Evolutionary conservation across 2,797 vertebrate genomes (phyloP).

Genomic region (Morelia viridis): DNA sequence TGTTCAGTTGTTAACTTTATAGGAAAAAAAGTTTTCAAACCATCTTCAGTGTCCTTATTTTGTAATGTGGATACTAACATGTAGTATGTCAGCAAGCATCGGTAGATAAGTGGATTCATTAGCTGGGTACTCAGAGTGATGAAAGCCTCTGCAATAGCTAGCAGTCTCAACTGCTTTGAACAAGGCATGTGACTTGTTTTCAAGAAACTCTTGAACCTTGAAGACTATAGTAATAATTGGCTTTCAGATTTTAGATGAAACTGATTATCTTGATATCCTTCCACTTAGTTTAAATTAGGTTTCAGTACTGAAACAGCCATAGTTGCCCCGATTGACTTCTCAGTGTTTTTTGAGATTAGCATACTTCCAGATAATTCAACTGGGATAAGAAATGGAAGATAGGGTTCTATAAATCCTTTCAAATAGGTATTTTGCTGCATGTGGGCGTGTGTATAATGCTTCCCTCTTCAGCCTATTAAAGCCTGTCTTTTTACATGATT

Average conservation of each 20-base stretch:
- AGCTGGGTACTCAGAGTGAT: neutral
- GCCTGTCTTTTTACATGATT: neutral
- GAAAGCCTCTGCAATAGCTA: neutral
- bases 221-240: neutral
- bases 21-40: neutral
- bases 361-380: too few species aligned
- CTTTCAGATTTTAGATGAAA: neutral
- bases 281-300: neutral
- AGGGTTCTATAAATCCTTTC: neutral
- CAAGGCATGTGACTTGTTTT: neutral
- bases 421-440: neutral
- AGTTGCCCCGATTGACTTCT: neutral
- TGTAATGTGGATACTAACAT: neutral
- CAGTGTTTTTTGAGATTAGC: neutral
- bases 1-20: neutral
- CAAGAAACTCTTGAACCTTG: neutral
- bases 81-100: neutral
- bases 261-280: neutral
- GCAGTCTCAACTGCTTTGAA: neutral
- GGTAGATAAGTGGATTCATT: neutral
- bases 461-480: neutral
- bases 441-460: neutral
- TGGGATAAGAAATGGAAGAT: neutral
- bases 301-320: neutral
- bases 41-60: neutral